Base-by-base conservation (phyloP, 2,888 invertebrate genomes). In the Hydrotaea cyrtoneurina region DNA sequence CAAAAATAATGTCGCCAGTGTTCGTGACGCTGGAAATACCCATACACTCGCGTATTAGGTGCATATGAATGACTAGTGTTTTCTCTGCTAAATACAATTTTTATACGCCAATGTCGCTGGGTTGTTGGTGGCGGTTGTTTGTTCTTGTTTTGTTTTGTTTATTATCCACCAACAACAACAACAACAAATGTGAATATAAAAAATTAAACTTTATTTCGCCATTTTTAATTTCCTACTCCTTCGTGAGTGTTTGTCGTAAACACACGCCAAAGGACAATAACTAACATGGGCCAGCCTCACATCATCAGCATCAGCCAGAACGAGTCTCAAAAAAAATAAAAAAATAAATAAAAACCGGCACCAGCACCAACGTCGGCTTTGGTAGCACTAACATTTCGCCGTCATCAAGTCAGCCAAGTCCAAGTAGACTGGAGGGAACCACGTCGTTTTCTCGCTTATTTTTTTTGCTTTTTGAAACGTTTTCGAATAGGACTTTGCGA, bases 181-280 rank as follows among this genome's bases (percentile, higher is more conserved):
- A 31, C 7, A 39, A 66, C 53, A 55, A 50, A 50, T 26, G 77
- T 21, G 39, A 69, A 15, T 73, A 80, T 73, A 86, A 86, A 87
- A 86, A 86, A 81, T 89, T 88, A 88, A 90, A 90, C 90, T 90
- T 89, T 89, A 90, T 91, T 91, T 91, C 90, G 89, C 90, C 91
- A 91, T 91, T 91, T 91, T 91, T 91, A 91, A 91, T 91, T 91
- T 91, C 90, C 91, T 91, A 89, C 89, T 90, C 90, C 90, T 88
- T 87, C 80, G 88, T 87, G 89, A 86, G 86, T 90, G 90, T 89
- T 88, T 90, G 90, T 88, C 89, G 89, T 91, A 91, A 90, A 90
- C 88, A 91, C 89, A 89, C 91, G 89, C 89, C 89, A 89, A 89
- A 91, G 91, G 90, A 91, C 91, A 89, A 91, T 91, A 91, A 91